These are phyloP conservation scores for Microplitis deprimator DNA, from an alignment of 2,888 invertebrate genomes.

Conservation along the genomic window DNA sequence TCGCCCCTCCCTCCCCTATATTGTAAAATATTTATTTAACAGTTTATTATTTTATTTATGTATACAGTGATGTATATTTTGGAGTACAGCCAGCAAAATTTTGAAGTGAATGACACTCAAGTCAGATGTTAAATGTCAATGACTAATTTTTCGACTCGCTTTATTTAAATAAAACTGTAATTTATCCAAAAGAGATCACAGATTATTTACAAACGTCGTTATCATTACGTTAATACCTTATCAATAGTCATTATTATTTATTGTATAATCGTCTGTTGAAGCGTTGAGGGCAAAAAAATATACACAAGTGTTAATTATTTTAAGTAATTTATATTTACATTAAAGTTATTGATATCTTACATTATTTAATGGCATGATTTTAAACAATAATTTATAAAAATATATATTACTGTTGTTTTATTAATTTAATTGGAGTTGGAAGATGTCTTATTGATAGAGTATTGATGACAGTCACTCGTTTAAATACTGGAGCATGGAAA, in stretches of 20 bases:
- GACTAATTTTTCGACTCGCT: not conserved
- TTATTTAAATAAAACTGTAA: not conserved
- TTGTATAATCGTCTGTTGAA: constrained; percentile 12
- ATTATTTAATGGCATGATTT: not conserved
- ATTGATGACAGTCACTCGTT: constrained; percentile 63
- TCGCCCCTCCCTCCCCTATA: no score
- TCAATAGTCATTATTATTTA: constrained; percentile 23
- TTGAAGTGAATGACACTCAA: constrained; percentile 35
- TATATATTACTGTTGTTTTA: not conserved
- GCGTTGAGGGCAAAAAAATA: constrained; percentile 14
- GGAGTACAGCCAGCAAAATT: constrained; percentile 6
- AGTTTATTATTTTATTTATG: not conserved
- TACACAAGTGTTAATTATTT: constrained; percentile 1
- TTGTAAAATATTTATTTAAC: no score
- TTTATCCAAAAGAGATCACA: not conserved
- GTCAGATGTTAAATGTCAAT: not conserved
- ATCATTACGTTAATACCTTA: not conserved
- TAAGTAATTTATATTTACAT: constrained; percentile 21
- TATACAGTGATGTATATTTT: constrained; percentile 4
- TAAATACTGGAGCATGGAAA: constrained; percentile 64
- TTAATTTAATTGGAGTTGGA: constrained; percentile 65
- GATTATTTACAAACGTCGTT: not conserved
- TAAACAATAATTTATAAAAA: not conserved
- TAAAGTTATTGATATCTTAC: constrained; percentile 36
- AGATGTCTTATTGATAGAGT: constrained; percentile 62